Evolutionary conservation across 2,113 vertebrate species (phyloP).

Genomic region (Melierax canorus): DNA sequence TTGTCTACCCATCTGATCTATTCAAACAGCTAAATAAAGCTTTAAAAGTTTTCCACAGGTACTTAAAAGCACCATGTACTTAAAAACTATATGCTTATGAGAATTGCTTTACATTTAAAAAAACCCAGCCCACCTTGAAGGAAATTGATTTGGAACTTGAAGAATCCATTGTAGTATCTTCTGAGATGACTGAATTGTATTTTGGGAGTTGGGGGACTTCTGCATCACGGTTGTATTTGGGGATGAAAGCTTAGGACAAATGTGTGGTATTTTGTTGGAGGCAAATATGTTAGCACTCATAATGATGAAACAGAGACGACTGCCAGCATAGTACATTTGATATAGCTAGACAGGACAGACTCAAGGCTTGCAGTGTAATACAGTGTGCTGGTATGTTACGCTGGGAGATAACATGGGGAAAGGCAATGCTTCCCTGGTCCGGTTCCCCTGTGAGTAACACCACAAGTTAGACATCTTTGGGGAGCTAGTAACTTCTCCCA

Average conservation of each 20-base stretch:
- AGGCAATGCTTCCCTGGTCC: background rate
- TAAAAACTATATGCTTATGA: background rate
- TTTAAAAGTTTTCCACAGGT: background rate
- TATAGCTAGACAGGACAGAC: background rate
- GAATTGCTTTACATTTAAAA: background rate
- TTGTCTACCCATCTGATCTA: background rate
- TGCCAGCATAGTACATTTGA: background rate
- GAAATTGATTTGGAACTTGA: background rate
- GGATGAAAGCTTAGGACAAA: background rate
- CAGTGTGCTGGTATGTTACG: background rate
- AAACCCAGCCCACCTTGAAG: background rate
- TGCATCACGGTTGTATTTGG: background rate
- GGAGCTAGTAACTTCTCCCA: background rate
- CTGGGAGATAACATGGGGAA: background rate
- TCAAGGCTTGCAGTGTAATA: background rate
- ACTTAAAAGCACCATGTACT: background rate
- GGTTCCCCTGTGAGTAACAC: background rate
- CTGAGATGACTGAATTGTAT: background rate
- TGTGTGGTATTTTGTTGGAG: background rate
- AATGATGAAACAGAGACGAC: background rate
- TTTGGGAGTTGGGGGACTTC: background rate
- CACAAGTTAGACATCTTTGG: background rate
- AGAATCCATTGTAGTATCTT: background rate
- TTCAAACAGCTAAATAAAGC: background rate
- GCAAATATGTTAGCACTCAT: background rate